A percentile compares a stretch with the other conserved stretches of the same genome.
Evolutionary conservation across 2,113 vertebrate species (phyloP).

Genomic region (Tenrec ecaudatus): DNA sequence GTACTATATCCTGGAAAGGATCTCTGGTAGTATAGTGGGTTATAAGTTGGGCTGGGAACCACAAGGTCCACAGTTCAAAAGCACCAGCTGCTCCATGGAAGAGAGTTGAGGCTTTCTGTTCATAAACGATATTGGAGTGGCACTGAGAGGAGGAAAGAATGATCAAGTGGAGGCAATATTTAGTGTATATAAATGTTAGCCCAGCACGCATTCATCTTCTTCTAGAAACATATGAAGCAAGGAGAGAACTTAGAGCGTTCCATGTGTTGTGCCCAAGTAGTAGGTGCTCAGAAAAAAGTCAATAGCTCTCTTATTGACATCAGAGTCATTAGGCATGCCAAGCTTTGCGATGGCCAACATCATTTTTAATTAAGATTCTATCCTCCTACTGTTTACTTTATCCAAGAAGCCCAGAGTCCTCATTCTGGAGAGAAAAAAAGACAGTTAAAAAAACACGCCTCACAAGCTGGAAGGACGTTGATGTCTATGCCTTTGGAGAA

Average conservation of each 20-base stretch:
- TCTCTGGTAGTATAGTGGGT: too few species aligned
- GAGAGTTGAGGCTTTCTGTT: too few species aligned
- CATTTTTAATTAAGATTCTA: constrained; percentile 59
- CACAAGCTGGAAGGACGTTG: background rate
- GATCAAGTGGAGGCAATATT: background rate
- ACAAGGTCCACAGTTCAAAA: too few species aligned
- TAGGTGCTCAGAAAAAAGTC: background rate
- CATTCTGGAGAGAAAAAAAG: constrained; percentile 7
- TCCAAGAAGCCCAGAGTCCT: constrained; percentile 50
- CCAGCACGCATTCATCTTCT: background rate
- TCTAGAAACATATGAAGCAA: constrained; percentile 34
- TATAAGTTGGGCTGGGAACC: too few species aligned
- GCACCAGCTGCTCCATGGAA: too few species aligned
- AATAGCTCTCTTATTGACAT: constrained; percentile 19
- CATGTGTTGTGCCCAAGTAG: background rate
- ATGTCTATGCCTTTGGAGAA: background rate
- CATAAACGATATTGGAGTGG: background rate
- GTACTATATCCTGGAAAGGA: too few species aligned
- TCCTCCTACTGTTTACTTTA: constrained; percentile 36
- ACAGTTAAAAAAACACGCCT: background rate
- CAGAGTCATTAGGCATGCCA: background rate
- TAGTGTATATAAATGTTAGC: constrained; percentile 1
- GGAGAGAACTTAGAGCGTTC: background rate
- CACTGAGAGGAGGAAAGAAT: background rate
- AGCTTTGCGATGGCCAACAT: constrained; percentile 42